Percentiles rank a stretch among this genome's conserved stretches.
These are phyloP conservation scores for Caerostris darwini DNA, from an alignment of 1,140 invertebrate genomes.

Conservation along the genomic window DNA sequence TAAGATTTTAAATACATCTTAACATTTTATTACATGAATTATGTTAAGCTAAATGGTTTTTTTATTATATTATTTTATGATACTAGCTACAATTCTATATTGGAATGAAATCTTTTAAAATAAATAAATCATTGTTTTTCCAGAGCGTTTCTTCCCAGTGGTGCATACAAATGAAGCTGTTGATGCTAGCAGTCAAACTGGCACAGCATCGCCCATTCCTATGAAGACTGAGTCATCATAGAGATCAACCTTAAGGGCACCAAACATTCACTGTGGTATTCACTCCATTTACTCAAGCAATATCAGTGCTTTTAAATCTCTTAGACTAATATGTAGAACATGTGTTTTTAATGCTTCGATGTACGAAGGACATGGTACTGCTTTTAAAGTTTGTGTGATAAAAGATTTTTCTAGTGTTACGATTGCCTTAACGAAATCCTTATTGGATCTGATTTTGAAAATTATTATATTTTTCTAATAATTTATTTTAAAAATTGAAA, in stretches of 20 bases:
- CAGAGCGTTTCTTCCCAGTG: conserved; percentile 82
- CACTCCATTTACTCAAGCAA: conserved; percentile 70
- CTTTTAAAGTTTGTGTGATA: conserved; percentile 59
- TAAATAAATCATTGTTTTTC: background rate
- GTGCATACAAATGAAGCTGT: conserved; percentile 81
- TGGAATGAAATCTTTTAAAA: no score
- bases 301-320: conserved; percentile 76
- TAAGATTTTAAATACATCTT: no score
- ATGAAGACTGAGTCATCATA: conserved; percentile 78
- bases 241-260: conserved; percentile 25
- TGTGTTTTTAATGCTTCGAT: conserved; percentile 70
- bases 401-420: background rate
- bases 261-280: conserved; percentile 46
- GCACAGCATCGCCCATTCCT: conserved; percentile 75
- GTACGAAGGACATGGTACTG: conserved; percentile 7
- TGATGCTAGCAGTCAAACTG: conserved; percentile 79
- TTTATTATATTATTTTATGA: no score
- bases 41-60: no score
- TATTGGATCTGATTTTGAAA: no score
- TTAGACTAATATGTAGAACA: conserved; percentile 56
- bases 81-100: no score
- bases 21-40: no score
- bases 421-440: background rate
- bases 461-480: no score
- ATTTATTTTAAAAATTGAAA: no score